Percentiles rank a stretch among this genome's conserved stretches.
These are phyloP conservation scores for Heliconius hermathena DNA, from an alignment of 1,140 invertebrate genomes.

Conservation along the genomic window DNA sequence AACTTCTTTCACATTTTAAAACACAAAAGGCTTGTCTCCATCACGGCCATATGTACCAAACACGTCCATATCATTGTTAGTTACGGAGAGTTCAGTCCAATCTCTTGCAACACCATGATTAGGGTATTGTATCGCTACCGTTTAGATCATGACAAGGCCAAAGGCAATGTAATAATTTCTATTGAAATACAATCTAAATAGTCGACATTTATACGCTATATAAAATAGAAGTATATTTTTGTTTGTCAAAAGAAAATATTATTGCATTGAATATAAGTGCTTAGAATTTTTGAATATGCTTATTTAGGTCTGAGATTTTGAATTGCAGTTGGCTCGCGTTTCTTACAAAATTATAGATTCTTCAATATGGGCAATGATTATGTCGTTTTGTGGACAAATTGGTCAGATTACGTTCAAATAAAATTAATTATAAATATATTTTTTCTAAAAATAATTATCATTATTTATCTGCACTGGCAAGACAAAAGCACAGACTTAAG, in stretches of 20 bases:
- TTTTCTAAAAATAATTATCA: no score
- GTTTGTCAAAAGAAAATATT: conserved; percentile 14
- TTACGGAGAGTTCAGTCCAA: not conserved
- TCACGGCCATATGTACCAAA: conserved; percentile 20
- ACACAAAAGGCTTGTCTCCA: not conserved
- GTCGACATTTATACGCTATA: conserved; percentile 29
- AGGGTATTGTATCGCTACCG: conserved; percentile 73
- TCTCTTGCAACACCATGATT: conserved; percentile 63
- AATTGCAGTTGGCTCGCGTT: not conserved
- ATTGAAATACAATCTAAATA: conserved; percentile 57
- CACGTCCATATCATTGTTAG: not conserved
- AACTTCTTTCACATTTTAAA: not conserved
- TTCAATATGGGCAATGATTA: not conserved
- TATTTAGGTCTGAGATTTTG: not conserved
- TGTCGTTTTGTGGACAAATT: no score
- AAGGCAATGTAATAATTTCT: conserved; percentile 49
- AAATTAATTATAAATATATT: no score
- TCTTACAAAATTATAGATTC: not conserved
- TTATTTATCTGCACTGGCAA: no score
- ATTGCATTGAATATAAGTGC: not conserved
- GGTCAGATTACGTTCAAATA: no score
- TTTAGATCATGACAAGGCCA: conserved; percentile 62
- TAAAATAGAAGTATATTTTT: not conserved
- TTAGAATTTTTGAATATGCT: not conserved
- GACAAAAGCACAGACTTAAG: no score